Evolutionary conservation across 92 coral and sea anemone species (phyloP), one percentile per base, ranked within the genome.

Genomic region (Virgularia gustaviana): DNA sequence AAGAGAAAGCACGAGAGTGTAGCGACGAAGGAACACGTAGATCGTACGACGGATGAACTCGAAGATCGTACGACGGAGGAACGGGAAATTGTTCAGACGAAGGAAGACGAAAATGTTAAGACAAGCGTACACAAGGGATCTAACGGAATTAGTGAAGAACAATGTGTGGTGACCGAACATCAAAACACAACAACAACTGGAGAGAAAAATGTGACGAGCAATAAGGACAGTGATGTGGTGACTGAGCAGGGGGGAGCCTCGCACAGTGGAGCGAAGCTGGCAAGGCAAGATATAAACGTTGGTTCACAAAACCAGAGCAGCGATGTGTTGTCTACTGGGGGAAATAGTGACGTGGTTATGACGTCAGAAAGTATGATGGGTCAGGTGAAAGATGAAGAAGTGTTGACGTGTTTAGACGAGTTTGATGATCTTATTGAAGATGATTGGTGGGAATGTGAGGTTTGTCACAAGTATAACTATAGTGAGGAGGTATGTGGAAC

Each of bases 181-280:
- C n/a, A n/a, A n/a, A 52, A 22, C 29, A 52, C 58, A 15, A 6
- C 31, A 52, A 22, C 58, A 1, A n/a, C n/a, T n/a, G n/a, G n/a
- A n/a, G n/a, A n/a, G n/a, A n/a, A n/a, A n/a, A n/a, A n/a, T n/a
- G 72, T 57, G 73, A 74, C 42, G 72, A 38, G 23, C 57, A 57
- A 24, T 7, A 25, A n/a, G n/a, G n/a, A n/a, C n/a, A n/a, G n/a
- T n/a, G n/a, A n/a, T n/a, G 58, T 52, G 29, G 58, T 22, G 30
- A n/a, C n/a, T n/a, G n/a, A n/a, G n/a, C n/a, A n/a, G n/a, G n/a
- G n/a, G n/a, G n/a, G n/a, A n/a, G 15, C n/a, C 15, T 59, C 24
- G 31, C 7, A 27, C 12, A 24, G 29, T 6, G 12, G 30, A 19
- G 15, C n/a, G n/a, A n/a, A n/a, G n/a, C n/a, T n/a, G n/a, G 18